Evolutionary conservation across 2,113 vertebrate genomes (phyloP).

Genomic region (Atherinomorus stipes): DNA sequence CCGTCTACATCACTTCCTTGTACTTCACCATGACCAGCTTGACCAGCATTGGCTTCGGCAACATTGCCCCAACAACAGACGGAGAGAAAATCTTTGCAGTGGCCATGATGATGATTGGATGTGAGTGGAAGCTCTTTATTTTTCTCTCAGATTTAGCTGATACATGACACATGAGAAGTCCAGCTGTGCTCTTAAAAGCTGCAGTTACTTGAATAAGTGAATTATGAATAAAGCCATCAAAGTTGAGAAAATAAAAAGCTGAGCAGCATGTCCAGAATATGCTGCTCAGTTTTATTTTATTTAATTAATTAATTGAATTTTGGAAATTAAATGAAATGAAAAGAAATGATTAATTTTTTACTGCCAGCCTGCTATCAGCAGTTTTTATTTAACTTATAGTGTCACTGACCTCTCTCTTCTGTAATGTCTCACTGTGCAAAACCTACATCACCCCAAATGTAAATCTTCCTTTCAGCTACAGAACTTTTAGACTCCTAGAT

Average conservation of each 20-base stretch:
- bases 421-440: too few relatives aligned
- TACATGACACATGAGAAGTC: constrained; percentile 36
- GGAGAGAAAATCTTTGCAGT: constrained; percentile 99
- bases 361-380: background rate
- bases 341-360: too few relatives aligned
- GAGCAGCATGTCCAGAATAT: constrained; percentile 10
- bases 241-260: constrained; percentile 29
- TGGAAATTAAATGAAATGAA: too few relatives aligned
- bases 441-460: too few relatives aligned
- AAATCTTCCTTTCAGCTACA: too few relatives aligned
- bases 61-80: constrained; percentile 97
- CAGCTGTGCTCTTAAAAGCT: constrained; percentile 53
- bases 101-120: constrained; percentile 99
- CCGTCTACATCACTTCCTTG: constrained; percentile 96
- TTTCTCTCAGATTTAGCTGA: constrained; percentile 21
- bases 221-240: constrained; percentile 33
- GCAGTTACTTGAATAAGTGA: constrained; percentile 43
- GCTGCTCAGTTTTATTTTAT: background rate
- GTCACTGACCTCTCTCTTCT: too few relatives aligned
- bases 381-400: background rate
- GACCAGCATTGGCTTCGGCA: constrained; percentile 98
- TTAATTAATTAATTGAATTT: too few relatives aligned
- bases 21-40: constrained; percentile 99
- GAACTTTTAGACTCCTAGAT: too few relatives aligned
- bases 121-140: constrained; percentile 85